Percentiles rank a stretch among this genome's conserved stretches.
Evolutionary conservation across 2,797 vertebrate species (phyloP).

Genomic region (Xiphorhynchus erythropygius): DNA sequence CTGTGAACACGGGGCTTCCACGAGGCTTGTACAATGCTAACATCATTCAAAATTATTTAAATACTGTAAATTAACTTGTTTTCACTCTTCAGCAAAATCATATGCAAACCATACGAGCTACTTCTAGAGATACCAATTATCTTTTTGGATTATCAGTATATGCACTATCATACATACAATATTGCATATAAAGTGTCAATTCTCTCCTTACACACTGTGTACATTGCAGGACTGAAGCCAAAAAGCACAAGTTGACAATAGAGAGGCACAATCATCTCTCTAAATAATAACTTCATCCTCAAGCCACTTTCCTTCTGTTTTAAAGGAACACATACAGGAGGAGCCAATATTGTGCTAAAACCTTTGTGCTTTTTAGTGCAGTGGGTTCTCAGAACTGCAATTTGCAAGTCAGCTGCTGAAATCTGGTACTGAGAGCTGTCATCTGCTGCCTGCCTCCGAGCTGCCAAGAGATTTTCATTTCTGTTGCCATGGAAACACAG

Average conservation of each 20-base stretch:
- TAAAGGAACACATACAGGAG: neutral
- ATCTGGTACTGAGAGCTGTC: slow-evolving; percentile 50
- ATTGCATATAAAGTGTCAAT: neutral
- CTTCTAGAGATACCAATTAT: neutral
- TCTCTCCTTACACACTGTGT: neutral
- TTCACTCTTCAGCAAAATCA: neutral
- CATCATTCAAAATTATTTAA: neutral
- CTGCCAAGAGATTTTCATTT: slow-evolving; percentile 20
- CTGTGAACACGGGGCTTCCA: neutral
- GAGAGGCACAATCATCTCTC: neutral
- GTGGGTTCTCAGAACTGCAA: neutral
- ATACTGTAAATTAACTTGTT: neutral
- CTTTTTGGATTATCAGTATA: neutral
- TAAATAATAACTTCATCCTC: neutral
- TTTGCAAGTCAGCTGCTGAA: slow-evolving; percentile 41
- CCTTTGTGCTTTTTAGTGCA: neutral
- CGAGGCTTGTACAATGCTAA: neutral
- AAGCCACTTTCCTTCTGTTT: neutral
- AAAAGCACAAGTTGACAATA: neutral
- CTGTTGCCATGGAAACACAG: slow-evolving; percentile 41
- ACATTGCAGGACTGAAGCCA: neutral
- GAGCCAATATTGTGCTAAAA: slow-evolving; percentile 7
- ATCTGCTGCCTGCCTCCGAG: slow-evolving; percentile 53
- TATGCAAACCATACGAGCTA: neutral
- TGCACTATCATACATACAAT: neutral